A percentile compares a stretch with the other conserved stretches of the same genome.
Conservation (phyloP, 2,888 invertebrate genomes). For the Syritta pipiens region DNA sequence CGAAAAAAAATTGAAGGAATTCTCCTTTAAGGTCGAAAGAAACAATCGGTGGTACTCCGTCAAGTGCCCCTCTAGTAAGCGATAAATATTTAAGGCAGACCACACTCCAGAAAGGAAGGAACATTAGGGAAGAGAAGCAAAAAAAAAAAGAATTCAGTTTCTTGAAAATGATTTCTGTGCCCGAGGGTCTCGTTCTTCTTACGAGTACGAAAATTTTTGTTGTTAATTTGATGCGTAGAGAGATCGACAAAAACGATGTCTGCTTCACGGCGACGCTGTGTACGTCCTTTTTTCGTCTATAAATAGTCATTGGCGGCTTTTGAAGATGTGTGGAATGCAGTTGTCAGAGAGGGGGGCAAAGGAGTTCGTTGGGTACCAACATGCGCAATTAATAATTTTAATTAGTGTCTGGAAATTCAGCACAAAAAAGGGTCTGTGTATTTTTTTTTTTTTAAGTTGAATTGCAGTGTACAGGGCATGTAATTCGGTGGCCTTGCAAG, state of each 20-base stretch:
- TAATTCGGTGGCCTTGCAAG: too few species aligned
- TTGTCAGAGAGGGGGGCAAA: not conserved
- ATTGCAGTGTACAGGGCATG: too few species aligned
- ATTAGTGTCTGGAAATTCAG: not conserved
- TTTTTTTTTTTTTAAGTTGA: not conserved
- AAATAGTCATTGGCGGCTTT: not conserved
- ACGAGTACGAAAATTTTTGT: not conserved
- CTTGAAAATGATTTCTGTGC: not conserved
- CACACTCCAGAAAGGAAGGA: too few species aligned
- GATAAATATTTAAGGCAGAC: too few species aligned
- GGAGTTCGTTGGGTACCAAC: not conserved
- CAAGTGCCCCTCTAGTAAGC: too few species aligned
- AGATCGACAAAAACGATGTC: constrained; percentile 11
- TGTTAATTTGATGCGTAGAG: constrained; percentile 18
- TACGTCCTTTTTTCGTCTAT: constrained; percentile 19
- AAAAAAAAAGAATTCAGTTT: too few species aligned
- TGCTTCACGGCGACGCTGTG: constrained; percentile 6
- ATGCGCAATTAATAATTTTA: constrained; percentile 4
- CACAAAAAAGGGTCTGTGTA: too few species aligned
- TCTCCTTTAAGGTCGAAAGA: too few species aligned
- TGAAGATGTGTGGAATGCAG: not conserved
- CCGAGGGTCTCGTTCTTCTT: not conserved
- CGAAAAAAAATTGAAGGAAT: too few species aligned
- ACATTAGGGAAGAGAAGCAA: too few species aligned
- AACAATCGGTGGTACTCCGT: too few species aligned